Evolutionary conservation across 2,113 vertebrate genomes (phyloP).

Genomic region (Echinops telfairi): DNA sequence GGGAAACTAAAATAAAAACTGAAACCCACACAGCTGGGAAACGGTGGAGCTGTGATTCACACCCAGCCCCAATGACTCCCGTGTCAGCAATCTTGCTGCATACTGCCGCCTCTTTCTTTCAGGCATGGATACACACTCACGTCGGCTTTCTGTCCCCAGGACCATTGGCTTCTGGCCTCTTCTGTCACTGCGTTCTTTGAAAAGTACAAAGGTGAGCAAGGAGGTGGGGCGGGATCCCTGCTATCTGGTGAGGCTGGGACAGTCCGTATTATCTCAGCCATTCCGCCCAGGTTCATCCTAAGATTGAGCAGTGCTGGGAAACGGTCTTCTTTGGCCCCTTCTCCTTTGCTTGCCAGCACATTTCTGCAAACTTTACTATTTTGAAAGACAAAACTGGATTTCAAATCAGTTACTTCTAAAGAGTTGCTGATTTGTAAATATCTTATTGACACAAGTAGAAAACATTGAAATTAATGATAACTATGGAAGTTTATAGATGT

Average conservation of each 20-base stretch:
- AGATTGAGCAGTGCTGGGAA: not conserved
- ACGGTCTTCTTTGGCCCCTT: not conserved
- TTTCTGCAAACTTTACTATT: conserved; percentile 8
- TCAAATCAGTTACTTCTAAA: conserved; percentile 7
- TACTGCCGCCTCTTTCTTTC: not conserved
- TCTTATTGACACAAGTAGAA: conserved; percentile 30
- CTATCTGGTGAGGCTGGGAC: not conserved
- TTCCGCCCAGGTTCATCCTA: not conserved
- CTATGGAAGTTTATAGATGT: not conserved
- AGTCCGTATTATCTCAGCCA: not conserved
- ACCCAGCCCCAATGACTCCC: not conserved
- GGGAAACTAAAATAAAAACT: not conserved
- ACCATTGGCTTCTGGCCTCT: not conserved
- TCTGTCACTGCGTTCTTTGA: not conserved
- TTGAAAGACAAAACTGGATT: conserved; percentile 21
- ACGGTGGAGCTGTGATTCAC: not conserved
- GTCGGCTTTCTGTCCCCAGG: not conserved
- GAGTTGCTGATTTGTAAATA: conserved; percentile 23
- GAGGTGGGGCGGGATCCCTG: not conserved
- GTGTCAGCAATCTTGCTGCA: not conserved
- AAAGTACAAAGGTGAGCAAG: not conserved
- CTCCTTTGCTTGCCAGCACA: not conserved
- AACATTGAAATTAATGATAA: conserved; percentile 48
- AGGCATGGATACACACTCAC: not conserved
- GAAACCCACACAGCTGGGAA: not conserved